These are phyloP conservation scores for Colostygia pectinataria DNA, from an alignment of 2,888 invertebrate species.

Conservation along the genomic window DNA sequence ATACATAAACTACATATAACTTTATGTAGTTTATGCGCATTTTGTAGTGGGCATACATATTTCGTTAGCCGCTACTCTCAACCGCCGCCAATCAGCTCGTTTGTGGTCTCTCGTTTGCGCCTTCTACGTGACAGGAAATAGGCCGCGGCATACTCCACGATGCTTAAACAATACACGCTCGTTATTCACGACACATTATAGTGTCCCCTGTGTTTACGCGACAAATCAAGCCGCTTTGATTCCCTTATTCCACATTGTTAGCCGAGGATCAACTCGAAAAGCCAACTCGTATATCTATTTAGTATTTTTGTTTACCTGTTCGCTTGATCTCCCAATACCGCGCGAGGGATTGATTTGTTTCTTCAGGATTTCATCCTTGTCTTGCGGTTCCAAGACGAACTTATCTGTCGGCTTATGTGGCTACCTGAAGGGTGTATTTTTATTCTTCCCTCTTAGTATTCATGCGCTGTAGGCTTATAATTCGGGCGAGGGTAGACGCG, in stretches of 20 bases:
- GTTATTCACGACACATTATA: slow-evolving; percentile 35
- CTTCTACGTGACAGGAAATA: slow-evolving; percentile 61
- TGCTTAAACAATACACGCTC: slow-evolving; percentile 37
- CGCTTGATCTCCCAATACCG: slow-evolving; percentile 61
- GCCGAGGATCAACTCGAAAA: slow-evolving; percentile 60
- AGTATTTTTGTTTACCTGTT: slow-evolving; percentile 63
- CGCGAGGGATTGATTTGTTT: slow-evolving; percentile 69
- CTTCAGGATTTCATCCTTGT: slow-evolving; percentile 62
- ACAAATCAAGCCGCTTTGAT: slow-evolving; percentile 39
- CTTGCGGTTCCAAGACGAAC: slow-evolving; percentile 55
- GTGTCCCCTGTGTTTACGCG: slow-evolving; percentile 33
- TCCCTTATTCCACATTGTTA: slow-evolving; percentile 61
- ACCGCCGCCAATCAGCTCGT: slow-evolving; percentile 45
- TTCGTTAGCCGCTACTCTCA: slow-evolving; percentile 28
- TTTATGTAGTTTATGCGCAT: slow-evolving; percentile 6
- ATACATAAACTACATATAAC: not conserved
- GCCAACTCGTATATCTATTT: slow-evolving; percentile 46
- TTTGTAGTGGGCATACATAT: slow-evolving; percentile 22
- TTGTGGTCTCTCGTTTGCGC: slow-evolving; percentile 56
- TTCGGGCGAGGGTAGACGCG: slow-evolving; percentile 67
- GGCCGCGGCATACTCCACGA: slow-evolving; percentile 44
- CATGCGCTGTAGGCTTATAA: slow-evolving; percentile 70
- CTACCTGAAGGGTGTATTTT: slow-evolving; percentile 75
- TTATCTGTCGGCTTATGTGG: slow-evolving; percentile 74
- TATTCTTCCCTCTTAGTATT: slow-evolving; percentile 73